Conservation (phyloP, 2,113 vertebrate genomes). For the Gymnogyps californianus region DNA sequence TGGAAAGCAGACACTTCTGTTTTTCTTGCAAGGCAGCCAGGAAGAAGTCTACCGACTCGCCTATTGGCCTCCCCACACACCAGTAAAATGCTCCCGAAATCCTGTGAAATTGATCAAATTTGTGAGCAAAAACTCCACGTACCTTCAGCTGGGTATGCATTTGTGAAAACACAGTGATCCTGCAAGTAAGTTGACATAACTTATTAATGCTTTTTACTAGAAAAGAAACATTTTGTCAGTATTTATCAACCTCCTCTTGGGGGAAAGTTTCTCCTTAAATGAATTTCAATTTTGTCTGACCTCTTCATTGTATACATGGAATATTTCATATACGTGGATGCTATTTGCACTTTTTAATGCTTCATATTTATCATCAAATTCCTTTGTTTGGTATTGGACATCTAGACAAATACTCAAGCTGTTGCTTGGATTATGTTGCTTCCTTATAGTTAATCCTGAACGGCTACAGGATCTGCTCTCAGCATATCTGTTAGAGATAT, state of each 20-base stretch:
- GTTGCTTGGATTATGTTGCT: background rate
- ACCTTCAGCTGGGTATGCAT: background rate
- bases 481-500: background rate
- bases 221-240: background rate
- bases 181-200: background rate
- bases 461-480: background rate
- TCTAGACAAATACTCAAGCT: background rate
- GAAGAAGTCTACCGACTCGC: background rate
- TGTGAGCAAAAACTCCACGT: background rate
- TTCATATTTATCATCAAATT: background rate
- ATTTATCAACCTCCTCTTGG: background rate
- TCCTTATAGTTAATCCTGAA: background rate
- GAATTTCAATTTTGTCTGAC: background rate
- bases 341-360: background rate
- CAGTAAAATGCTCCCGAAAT: background rate
- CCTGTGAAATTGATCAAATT: background rate
- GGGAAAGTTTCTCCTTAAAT: background rate
- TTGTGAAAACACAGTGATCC: background rate
- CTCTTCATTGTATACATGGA: background rate
- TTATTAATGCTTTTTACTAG: background rate
- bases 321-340: background rate
- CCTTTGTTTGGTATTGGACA: background rate
- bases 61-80: background rate
- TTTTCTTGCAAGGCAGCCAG: fast-evolving
- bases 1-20: background rate